Percentiles rank a stretch among this genome's conserved stretches.
Conservation (phyloP, 2,113 vertebrate species). For the Neotragus moschatus region DNA sequence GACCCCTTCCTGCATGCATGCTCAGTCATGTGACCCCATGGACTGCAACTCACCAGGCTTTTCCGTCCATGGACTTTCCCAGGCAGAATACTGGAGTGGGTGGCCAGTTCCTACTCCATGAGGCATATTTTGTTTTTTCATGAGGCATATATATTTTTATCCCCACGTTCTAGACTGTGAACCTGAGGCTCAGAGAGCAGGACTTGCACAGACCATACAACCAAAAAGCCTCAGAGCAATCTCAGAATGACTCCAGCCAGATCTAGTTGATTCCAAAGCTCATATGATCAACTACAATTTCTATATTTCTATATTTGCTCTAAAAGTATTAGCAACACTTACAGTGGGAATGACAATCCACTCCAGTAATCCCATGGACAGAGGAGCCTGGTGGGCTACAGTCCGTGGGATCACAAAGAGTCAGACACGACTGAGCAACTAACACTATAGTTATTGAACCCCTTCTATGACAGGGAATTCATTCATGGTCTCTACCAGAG, state of each 20-base stretch:
- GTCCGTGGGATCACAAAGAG: background rate
- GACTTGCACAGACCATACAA: background rate
- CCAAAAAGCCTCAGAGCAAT: background rate
- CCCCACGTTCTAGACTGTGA: background rate
- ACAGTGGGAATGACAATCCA: background rate
- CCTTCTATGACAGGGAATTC: background rate
- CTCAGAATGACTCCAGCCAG: background rate
- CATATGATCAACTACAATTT: background rate
- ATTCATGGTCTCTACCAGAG: background rate
- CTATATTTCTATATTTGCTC: background rate
- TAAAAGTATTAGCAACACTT: background rate
- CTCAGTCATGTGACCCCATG: background rate
- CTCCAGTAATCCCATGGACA: background rate
- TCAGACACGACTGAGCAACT: background rate
- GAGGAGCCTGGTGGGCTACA: background rate
- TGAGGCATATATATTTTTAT: background rate
- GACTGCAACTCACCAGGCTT: background rate
- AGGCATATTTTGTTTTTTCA: background rate
- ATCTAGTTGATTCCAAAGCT: background rate
- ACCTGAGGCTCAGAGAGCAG: background rate
- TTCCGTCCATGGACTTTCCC: background rate
- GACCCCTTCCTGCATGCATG: background rate
- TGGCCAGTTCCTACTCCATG: background rate
- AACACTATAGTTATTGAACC: background rate
- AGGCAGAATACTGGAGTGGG: background rate